Base-by-base conservation (phyloP, 2,888 invertebrate genomes). In the Himalopsyche kuldschensis region DNA sequence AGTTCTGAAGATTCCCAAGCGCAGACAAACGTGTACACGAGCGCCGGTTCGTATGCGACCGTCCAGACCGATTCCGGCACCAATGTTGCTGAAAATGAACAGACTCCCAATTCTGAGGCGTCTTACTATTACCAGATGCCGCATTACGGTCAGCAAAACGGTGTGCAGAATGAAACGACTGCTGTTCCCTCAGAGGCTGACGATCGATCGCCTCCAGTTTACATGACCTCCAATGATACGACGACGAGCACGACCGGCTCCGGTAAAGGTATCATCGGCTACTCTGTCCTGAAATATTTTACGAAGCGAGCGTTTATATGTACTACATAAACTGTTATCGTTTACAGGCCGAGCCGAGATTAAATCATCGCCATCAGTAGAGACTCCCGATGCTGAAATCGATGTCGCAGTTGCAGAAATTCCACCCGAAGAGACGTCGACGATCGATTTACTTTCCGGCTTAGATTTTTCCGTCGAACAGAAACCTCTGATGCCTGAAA, bases 361-460 rank as follows among this genome's bases (percentile, higher is more conserved):
- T 30, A 80, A 80, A 41, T 46, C 55, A 81, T 55, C 79, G 75
- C 55, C 82, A n/a, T 48, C 78, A 17, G 78, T 77, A 17, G 85
- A 85, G 30, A 82, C 81, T 15, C 35, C 78, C 27, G 48, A 55
- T 32, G 24, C 48, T 17, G 80, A 84, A 78, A 15, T n/a, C 11
- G 46, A 76, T 15, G 46, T 35, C 8, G 76, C 30, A 31, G 32
- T 27, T 75, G 35, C 31, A 17, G 76, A 15, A 15, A 20, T 32
- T 17, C 20, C 32, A 20, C 24, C 46, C 10, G 84, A 87, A 84
- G 83, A 87, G 75, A 84, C 87, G 77, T 92, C 92, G 8, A 93
- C 94, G 81, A 92, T 95, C 78, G 97, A 97, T 90, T 90, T 97
- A 46, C 89, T 97, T 8, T 94, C 96, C 0, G 96, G 95, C 78